These are phyloP conservation scores for Bombus cullumanus DNA, from an alignment of 1,140 invertebrate species.

Conservation along the genomic window DNA sequence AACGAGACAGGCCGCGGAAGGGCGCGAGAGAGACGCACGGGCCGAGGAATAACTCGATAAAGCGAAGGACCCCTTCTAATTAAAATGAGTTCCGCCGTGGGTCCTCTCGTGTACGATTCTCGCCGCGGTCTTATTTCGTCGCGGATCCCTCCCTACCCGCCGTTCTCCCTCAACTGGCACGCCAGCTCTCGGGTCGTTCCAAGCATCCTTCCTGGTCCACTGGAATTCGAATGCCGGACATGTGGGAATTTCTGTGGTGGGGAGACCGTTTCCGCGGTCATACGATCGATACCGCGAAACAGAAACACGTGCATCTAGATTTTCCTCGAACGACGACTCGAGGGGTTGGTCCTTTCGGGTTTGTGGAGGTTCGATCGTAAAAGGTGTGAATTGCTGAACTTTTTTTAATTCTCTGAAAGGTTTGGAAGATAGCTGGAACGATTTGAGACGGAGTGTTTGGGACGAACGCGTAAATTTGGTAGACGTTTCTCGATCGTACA, in stretches of 20 bases:
- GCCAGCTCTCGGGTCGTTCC: constrained; percentile 10
- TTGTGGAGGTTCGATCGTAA: not conserved
- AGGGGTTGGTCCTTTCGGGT: not conserved
- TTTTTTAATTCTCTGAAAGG: too few relatives aligned
- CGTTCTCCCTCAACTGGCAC: constrained; percentile 1
- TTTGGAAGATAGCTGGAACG: too few relatives aligned
- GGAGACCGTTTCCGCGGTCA: not conserved
- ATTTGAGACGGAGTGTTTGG: too few relatives aligned
- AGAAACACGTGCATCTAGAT: not conserved
- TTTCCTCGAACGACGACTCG: not conserved
- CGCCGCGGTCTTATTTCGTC: constrained; percentile 65
- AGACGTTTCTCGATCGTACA: too few relatives aligned
- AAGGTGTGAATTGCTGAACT: not conserved
- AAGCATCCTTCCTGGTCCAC: constrained; percentile 63
- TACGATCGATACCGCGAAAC: constrained; percentile 11
- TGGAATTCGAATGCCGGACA: constrained; percentile 51
- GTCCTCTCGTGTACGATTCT: constrained; percentile 61
- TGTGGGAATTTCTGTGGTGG: constrained; percentile 48
- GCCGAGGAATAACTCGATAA: constrained; percentile 72
- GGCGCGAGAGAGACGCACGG: constrained; percentile 32
- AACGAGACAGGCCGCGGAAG: constrained; percentile 31
- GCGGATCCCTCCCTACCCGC: constrained; percentile 29
- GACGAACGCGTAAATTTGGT: too few relatives aligned
- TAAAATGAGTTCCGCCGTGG: constrained; percentile 73
- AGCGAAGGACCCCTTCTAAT: constrained; percentile 73